Evolutionary conservation across 2,113 vertebrate genomes (phyloP), one percentile per base, ranked within the genome.

Genomic region (Forbesichthys papilliferus): DNA sequence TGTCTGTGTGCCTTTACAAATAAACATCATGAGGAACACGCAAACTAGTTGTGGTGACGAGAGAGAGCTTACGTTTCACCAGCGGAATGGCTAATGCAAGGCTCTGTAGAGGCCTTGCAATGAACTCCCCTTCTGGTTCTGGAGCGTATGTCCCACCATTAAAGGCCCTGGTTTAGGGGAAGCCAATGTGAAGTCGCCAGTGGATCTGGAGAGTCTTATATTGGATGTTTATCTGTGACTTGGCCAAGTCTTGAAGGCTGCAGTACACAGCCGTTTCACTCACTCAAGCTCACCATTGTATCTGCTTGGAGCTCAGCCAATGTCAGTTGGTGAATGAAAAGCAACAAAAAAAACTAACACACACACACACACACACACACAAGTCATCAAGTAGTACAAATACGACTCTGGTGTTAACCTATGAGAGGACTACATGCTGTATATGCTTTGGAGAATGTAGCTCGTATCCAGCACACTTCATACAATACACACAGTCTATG

Each of bases 151-250:
- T 87, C 86, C 86, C 81, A 79, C 84, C 86, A 86, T 86, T 86
- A 86, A 86, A 85, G 84, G 77, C 51, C 51, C 65, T 61, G n/a
- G 60, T 54, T 71, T 7, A 71, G 81, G 80, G 85, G 84, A 84
- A 75, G 79, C 87, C 80, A 81, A 74, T 34, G 68, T 76, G 77
- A 77, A 68, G 80, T 81, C 80, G 52, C 61, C 61, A 69, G 85
- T 68, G 83, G 83, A 80, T 92, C 91, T 93, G 92, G 90, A 92
- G 61, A 91, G 72, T 88, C 74, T 92, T 89, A 92, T 75, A 36
- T 4, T 85, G 79, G 77, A 84, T 92, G 90, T 92, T 91, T 90
- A 91, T 66, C 78, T 68, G 77, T 72, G 66, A 74, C 82, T 56
- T 54, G 74, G 86, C 87, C 85, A 79, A 87, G 81, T 73, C 52